Evolutionary conservation across 2,113 vertebrate species (phyloP).

Genomic region (Dasyprocta punctata): DNA sequence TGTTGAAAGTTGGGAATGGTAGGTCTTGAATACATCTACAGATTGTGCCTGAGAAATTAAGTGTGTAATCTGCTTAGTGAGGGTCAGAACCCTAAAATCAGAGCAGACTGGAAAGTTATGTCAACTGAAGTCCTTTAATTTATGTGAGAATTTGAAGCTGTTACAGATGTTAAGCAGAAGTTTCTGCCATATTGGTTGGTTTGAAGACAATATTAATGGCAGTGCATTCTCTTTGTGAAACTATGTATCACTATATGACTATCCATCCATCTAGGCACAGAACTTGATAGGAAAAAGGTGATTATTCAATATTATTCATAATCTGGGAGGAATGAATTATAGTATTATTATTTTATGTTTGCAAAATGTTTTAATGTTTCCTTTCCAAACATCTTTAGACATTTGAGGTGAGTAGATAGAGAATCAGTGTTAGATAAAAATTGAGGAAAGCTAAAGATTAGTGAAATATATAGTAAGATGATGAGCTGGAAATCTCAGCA

Average conservation of each 20-base stretch:
- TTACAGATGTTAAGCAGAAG: neutral
- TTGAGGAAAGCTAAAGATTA: neutral
- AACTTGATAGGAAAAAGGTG: slow-evolving; percentile 17
- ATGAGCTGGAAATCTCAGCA: neutral
- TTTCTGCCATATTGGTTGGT: neutral
- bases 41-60: neutral
- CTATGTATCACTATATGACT: neutral
- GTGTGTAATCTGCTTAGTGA: slow-evolving; percentile 6
- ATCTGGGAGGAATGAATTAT: neutral
- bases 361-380: neutral
- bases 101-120: slow-evolving; percentile 15
- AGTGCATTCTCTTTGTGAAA: neutral
- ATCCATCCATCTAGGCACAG: neutral
- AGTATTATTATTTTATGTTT: neutral
- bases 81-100: neutral
- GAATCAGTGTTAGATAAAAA: neutral
- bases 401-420: neutral
- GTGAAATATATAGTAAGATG: neutral
- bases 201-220: neutral
- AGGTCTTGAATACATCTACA: neutral
- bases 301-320: slow-evolving; percentile 6
- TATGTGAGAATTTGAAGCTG: neutral
- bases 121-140: neutral
- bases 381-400: slow-evolving; percentile 6
- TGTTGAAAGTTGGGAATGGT: neutral